Evolutionary conservation across 2,888 invertebrate species (phyloP), one percentile per base, ranked within the genome.

Genomic region (Phasia obesa): DNA sequence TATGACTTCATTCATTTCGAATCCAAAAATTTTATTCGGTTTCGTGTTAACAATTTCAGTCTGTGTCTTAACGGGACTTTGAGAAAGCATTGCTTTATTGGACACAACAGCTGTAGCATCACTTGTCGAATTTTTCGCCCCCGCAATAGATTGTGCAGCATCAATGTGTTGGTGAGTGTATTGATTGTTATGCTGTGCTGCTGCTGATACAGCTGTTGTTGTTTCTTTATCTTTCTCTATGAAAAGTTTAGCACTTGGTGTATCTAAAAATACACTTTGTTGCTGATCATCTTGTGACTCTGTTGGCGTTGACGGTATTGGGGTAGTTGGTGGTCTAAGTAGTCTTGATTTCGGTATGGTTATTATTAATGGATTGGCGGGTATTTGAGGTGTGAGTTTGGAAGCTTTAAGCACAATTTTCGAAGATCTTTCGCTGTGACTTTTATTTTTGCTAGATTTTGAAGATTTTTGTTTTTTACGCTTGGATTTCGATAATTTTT

Each of bases 381-480:
- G 60, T 35, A 47, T 59, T 25, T 59, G 78, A 23, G 57, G 47
- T 25, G 65, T n/a, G 15, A 74, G 47, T 73, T 77, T 70, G 35
- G 77, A 77, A 57, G 69, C 60, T 70, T 77, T 77, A 25, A 77
- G 60, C 23, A 70, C 53, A 35, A 77, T 69, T 62, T 77, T 77
- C 23, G 71, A 31, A 25, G 67, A 49, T 65, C 64, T 64, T 71
- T 71, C 64, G 17, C 6, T 49, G 7, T 60, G 49, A 19, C 9
- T 64, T 73, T 79, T 79, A 6, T 1, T 27, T 79, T 65, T 79
- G 4, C 13, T 64, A 1, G 78, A 31, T 65, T 79, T 79, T 49
- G 71, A 65, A 38, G 71, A 73, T 27, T 79, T 79, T 11, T 13
- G n/a, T 59, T 79, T 73, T 44, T 79, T 79, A 25, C 73, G 79